Base-by-base conservation (phyloP, 2,113 vertebrate genomes). In the Panthera uncia region DNA sequence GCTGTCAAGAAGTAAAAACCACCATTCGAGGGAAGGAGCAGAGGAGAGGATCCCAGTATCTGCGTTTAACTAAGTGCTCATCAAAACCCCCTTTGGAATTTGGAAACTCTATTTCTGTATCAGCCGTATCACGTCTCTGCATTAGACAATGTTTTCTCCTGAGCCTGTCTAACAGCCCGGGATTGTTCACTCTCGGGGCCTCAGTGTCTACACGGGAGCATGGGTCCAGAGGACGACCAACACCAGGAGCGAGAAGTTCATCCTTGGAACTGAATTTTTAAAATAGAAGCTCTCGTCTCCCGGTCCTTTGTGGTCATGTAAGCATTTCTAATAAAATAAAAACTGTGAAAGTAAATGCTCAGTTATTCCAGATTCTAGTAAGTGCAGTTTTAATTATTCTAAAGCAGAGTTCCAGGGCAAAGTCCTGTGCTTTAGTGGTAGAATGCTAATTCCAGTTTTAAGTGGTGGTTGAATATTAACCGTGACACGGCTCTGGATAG, bases 381-480 rank as follows among this genome's bases (percentile, higher is more conserved):
- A 31, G 23, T 21, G 36, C 36, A 61, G 25, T 86, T 95, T 61
- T 48, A 41, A 84, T 41, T 11, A 74, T 50, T 80, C 29, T 45
- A 63, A 92, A 31, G 78, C 71, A 66, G 55, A 66, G 87, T 85
- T 48, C 38, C 33, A 74, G 98, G 92, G 88, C 96, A 97, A 97
- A 97, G 97, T 97, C 94, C 97, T 69, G 21, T 0, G 48, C 41
- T 57, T 57, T 45, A 78, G 84, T 21, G 69, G 76, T 7, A 55
- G 76, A 81, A 73, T 4, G 52, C 66, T 78, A 74, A 97, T 97
- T 96, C 95, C 92, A 94, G 97, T 97, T 76, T 92, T 92, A 81
- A 94, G 81, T 92, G 66, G 5, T 7, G 68, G 97, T 98, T 98
- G 91, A 97, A 94, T 96, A 97, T 98, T 98, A 97, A 98, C 96